These are phyloP conservation scores for Cataglyphis rosenhaueri DNA, from an alignment of 2,888 invertebrate species.

Conservation along the genomic window DNA sequence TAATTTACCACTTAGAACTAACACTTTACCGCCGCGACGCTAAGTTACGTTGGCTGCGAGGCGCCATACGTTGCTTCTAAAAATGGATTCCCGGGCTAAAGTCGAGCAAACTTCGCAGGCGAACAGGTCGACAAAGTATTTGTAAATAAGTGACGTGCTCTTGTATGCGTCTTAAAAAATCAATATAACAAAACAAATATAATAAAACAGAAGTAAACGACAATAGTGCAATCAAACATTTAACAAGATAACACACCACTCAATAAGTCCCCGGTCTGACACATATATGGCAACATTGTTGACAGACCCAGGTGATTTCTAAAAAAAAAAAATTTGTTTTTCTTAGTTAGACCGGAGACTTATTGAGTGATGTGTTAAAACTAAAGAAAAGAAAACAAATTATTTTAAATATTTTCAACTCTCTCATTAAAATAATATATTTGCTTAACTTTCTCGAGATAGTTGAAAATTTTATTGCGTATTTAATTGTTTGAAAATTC, in stretches of 20 bases:
- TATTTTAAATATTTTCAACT: neutral
- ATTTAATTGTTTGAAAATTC: neutral
- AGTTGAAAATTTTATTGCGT: neutral
- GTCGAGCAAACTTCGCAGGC: constrained; percentile 38
- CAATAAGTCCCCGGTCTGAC: no score
- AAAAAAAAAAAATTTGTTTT: no score
- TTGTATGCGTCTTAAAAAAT: neutral
- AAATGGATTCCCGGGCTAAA: constrained; percentile 54
- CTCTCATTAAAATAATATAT: neutral
- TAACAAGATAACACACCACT: no score
- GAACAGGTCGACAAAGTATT: constrained; percentile 12
- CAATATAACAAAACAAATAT: neutral
- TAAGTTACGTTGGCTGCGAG: constrained; percentile 43
- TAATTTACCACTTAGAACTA: constrained; percentile 46
- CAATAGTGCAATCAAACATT: no score
- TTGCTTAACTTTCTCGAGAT: neutral
- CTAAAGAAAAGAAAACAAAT: no score
- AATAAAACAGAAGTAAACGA: neutral
- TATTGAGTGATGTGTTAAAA: no score
- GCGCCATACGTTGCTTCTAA: constrained; percentile 49
- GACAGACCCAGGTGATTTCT: no score
- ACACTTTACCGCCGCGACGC: constrained; percentile 22
- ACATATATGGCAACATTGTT: no score
- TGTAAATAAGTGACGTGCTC: neutral
- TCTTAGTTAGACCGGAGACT: no score